Evolutionary conservation across 2,113 vertebrate species (phyloP).

Genomic region (Lamprotornis superbus): DNA sequence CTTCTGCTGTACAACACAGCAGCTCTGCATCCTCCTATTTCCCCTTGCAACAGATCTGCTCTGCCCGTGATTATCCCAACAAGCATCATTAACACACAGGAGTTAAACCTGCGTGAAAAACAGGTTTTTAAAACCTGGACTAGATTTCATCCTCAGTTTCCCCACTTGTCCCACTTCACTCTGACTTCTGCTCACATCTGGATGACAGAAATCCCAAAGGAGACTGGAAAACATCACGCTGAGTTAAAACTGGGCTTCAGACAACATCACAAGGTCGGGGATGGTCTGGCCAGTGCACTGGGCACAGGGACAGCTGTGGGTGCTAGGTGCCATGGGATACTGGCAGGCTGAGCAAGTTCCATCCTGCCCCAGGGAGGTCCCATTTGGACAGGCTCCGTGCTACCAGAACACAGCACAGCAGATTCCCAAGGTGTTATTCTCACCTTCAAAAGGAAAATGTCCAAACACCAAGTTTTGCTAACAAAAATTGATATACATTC

Average conservation of each 20-base stretch:
- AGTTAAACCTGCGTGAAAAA: neutral
- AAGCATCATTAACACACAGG: neutral
- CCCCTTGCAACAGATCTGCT: neutral
- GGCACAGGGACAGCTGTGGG: neutral
- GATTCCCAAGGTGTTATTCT: neutral
- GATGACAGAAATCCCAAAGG: neutral
- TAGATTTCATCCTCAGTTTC: neutral
- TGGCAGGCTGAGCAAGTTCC: neutral
- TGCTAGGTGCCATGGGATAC: neutral
- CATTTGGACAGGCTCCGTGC: accelerated
- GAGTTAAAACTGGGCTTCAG: neutral
- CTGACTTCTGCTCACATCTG: neutral
- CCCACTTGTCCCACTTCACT: neutral
- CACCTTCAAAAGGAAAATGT: neutral
- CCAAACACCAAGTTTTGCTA: neutral
- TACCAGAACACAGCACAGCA: neutral
- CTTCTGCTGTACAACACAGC: neutral
- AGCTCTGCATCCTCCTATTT: neutral
- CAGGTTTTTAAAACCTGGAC: too few relatives aligned
- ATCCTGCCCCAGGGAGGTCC: neutral
- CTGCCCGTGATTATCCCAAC: neutral
- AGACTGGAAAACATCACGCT: neutral
- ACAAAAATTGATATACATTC: neutral
- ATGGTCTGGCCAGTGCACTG: neutral
- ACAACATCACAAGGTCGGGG: accelerated